These are phyloP conservation scores for Ectemnius continuus DNA, from an alignment of 2,888 invertebrate genomes.

Conservation along the genomic window DNA sequence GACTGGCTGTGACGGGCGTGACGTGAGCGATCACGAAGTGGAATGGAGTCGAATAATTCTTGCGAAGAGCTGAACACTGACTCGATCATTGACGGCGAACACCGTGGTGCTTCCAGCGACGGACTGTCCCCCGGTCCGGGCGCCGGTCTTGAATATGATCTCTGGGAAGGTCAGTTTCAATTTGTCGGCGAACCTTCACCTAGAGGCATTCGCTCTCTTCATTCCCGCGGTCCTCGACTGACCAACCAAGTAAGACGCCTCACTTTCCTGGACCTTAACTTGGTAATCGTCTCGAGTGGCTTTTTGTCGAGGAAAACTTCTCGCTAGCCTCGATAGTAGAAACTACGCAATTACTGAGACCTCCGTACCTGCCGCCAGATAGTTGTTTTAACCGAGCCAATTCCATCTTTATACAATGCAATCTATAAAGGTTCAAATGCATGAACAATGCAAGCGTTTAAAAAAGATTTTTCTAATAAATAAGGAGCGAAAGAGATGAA, in stretches of 20 bases:
- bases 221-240: conserved; percentile 77
- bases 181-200: conserved; percentile 81
- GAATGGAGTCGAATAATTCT: conserved; percentile 55
- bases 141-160: conserved; percentile 89
- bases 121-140: conserved; percentile 77
- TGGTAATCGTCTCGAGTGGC: no score
- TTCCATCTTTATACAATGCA: no score
- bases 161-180: conserved; percentile 94
- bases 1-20: conserved; percentile 43
- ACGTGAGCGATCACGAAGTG: conserved; percentile 45
- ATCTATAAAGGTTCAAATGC: no score
- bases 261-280: neutral
- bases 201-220: conserved; percentile 41
- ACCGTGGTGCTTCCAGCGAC: conserved; percentile 53
- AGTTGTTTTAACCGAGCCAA: no score
- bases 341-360: no score
- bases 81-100: conserved; percentile 43
- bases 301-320: no score
- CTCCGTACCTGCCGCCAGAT: no score
- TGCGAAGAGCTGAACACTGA: conserved; percentile 45
- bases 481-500: no score
- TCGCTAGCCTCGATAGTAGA: no score
- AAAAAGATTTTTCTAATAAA: no score
- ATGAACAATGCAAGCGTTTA: no score
- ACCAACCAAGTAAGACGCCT: conserved; percentile 81